phyloP scores from a whole-genome alignment of 2,113 vertebrate genomes.

The Myodes glareolus region DNA sequence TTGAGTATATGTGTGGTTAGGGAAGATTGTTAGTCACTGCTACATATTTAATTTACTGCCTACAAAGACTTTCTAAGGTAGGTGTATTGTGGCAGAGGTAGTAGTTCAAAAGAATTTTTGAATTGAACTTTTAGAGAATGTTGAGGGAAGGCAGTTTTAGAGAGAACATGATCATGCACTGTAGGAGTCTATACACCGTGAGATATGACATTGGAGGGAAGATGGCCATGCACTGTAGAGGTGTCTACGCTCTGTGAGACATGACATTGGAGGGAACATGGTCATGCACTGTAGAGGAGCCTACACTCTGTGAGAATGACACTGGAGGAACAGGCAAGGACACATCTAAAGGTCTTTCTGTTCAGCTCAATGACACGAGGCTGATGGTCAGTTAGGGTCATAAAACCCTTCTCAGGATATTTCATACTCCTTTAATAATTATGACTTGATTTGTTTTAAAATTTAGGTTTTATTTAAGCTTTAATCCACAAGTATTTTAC shows the following conservation, averaged over 20 bases:
- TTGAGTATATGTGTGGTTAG: fast-evolving
- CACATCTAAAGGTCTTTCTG: neutral
- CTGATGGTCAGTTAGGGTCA: neutral
- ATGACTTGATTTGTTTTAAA: neutral
- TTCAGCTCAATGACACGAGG: neutral
- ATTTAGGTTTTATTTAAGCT: neutral
- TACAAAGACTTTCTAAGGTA: neutral
- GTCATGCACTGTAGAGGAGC: neutral
- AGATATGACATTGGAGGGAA: neutral
- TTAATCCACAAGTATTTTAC: neutral
- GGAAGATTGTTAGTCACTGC: neutral
- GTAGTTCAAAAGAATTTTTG: neutral
- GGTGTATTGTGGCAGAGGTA: neutral
- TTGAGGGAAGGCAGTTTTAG: neutral
- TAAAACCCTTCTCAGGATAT: neutral
- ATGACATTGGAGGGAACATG: too few species aligned
- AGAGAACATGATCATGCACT: neutral
- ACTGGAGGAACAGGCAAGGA: neutral
- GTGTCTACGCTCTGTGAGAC: neutral
- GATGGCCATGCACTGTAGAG: too few species aligned
- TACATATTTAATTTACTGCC: neutral
- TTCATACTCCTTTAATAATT: constrained; percentile 13
- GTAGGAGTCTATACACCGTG: neutral
- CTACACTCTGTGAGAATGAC: neutral
- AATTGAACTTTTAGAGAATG: neutral